Conservation (phyloP, 2,888 invertebrate genomes). For the Deroplatys truncata region DNA sequence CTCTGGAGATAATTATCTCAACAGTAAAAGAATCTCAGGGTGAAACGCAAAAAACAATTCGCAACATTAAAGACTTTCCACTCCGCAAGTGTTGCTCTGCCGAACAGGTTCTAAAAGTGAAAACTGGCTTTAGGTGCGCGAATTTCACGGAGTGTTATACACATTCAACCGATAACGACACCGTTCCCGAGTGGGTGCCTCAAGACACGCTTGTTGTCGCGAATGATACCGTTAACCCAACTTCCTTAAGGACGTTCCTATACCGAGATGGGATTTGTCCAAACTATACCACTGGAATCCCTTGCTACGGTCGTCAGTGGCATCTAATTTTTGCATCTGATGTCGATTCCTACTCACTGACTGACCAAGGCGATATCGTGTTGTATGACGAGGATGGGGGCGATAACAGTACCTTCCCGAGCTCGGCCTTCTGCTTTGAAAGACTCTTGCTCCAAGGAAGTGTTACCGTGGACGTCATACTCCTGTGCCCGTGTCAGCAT, state of each 20-base stretch:
- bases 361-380: not conserved
- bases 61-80: not conserved
- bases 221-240: not conserved
- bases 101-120: not conserved
- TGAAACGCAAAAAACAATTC: not conserved
- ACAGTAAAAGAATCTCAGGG: not conserved
- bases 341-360: not conserved
- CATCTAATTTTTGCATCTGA: not conserved
- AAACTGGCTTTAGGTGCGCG: not conserved
- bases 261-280: not conserved
- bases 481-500: slow-evolving; percentile 2
- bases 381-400: not conserved
- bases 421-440: slow-evolving; percentile 6
- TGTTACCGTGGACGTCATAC: not conserved
- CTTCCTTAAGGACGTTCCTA: not conserved
- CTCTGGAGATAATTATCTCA: not conserved
- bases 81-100: not conserved
- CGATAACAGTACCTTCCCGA: not conserved
- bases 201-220: not conserved
- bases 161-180: not conserved
- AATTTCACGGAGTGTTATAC: not conserved
- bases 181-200: not conserved
- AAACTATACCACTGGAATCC: not conserved
- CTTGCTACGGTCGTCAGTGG: not conserved
- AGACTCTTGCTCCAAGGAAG: not conserved